A percentile compares a stretch with the other conserved stretches of the same genome.
Conservation (phyloP, 2,797 vertebrate species). For the Galaxias olidus region DNA sequence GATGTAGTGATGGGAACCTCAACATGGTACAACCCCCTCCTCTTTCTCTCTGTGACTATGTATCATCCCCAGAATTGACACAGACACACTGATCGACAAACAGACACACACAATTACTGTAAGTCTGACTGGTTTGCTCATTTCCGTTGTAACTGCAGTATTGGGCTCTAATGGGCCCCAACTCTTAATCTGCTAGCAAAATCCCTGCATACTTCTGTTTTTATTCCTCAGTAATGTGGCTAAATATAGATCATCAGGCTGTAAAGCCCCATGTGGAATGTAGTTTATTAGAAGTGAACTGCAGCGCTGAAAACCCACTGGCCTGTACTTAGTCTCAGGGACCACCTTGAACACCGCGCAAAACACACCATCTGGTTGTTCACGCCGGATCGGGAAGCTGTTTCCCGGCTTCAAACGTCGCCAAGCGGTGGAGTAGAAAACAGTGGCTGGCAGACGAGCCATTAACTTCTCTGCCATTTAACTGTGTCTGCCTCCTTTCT, state of each 20-base stretch:
- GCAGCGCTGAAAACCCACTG: slow-evolving; percentile 22
- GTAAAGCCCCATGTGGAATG: slow-evolving; percentile 49
- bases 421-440: not conserved
- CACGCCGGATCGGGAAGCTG: not conserved
- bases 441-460: slow-evolving; percentile 14
- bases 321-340: slow-evolving; percentile 21
- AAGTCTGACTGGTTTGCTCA: not conserved
- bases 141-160: not conserved
- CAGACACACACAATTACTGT: not conserved
- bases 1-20: too few species aligned
- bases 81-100: slow-evolving; percentile 10
- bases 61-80: not conserved
- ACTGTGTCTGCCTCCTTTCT: not conserved
- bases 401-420: not conserved
- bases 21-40: too few species aligned
- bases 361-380: slow-evolving; percentile 8
- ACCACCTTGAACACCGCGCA: not conserved
- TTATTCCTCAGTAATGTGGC: slow-evolving; percentile 45
- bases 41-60: too few species aligned
- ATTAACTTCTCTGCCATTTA: slow-evolving; percentile 17
- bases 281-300: slow-evolving; percentile 40
- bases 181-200: slow-evolving; percentile 49
- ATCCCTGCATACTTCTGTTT: slow-evolving; percentile 43
- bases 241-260: slow-evolving; percentile 51
- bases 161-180: slow-evolving; percentile 35